Conservation (phyloP, 2,797 vertebrate species). For the Anisognathus igniventris region DNA sequence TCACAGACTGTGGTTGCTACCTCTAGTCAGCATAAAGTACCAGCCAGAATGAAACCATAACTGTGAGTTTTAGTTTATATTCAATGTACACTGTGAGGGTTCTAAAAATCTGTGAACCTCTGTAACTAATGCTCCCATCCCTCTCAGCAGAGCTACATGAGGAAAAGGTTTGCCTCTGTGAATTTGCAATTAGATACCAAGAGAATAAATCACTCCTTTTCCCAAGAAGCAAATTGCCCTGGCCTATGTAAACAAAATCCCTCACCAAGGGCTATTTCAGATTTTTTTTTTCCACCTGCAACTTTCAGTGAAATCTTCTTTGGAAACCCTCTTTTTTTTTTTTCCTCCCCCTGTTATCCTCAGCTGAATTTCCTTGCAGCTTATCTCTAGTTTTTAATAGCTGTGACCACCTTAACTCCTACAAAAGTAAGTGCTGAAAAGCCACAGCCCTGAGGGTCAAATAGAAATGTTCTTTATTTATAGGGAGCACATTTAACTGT, state of each 20-base stretch:
- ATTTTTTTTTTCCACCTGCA: neutral
- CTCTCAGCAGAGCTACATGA: neutral
- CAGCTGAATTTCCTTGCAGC: neutral
- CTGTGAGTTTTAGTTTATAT: neutral
- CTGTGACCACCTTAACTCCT: conserved; percentile 31
- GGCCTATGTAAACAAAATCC: neutral
- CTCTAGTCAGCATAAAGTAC: neutral
- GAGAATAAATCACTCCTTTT: neutral
- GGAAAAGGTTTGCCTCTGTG: neutral
- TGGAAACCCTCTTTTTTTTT: neutral
- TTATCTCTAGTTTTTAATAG: neutral
- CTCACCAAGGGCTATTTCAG: neutral
- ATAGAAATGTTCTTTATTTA: conserved; percentile 37
- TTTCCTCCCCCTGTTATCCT: neutral
- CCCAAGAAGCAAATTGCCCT: neutral
- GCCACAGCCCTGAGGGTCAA: conserved; percentile 30
- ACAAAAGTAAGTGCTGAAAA: conserved; percentile 35
- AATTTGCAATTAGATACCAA: neutral
- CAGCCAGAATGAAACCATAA: neutral
- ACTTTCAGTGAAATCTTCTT: neutral
- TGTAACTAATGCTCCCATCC: rapidly evolving
- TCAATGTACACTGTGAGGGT: rapidly evolving
- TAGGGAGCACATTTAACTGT: conserved; percentile 55
- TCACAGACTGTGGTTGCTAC: neutral
- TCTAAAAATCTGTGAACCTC: neutral